Evolutionary conservation across 2,888 invertebrate genomes (phyloP).

Genomic region (Orthosia gothica): DNA sequence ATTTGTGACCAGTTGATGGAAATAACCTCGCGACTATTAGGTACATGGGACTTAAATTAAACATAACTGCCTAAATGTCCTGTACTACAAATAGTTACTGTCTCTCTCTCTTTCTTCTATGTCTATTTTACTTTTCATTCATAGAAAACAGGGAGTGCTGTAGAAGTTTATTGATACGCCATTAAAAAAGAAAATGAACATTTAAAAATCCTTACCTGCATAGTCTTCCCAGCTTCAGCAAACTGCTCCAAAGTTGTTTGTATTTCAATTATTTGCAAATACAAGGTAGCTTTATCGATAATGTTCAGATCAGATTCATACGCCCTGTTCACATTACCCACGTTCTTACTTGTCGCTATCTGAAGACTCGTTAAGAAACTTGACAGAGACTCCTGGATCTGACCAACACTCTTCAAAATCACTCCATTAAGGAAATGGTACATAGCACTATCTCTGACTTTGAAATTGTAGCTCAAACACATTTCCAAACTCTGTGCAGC

Average conservation of each 20-base stretch:
- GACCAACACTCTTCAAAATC: slow-evolving; percentile 94
- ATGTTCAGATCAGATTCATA: slow-evolving; percentile 90
- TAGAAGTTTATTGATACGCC: background rate
- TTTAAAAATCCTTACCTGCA: slow-evolving; percentile 91
- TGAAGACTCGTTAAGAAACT: slow-evolving; percentile 95
- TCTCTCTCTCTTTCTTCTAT: too few relatives aligned
- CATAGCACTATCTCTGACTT: slow-evolving; percentile 97
- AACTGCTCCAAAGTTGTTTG: slow-evolving; percentile 93
- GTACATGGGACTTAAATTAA: too few relatives aligned
- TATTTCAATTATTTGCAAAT: slow-evolving; percentile 96
- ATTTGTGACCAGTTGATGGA: too few relatives aligned
- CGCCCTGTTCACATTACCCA: slow-evolving; percentile 76
- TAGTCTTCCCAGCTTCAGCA: slow-evolving; percentile 95
- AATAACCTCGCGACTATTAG: too few relatives aligned
- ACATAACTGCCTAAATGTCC: too few relatives aligned
- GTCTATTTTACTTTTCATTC: too few relatives aligned
- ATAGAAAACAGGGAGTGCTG: too few relatives aligned
- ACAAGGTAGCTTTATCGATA: slow-evolving; percentile 96
- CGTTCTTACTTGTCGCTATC: slow-evolving; percentile 89
- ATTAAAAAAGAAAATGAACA: background rate
- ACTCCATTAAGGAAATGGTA: slow-evolving; percentile 97
- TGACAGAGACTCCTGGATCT: slow-evolving; percentile 94
- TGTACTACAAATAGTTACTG: too few relatives aligned
- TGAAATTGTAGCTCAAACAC: slow-evolving; percentile 98
- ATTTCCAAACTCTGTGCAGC: slow-evolving; percentile 97